Base-by-base conservation (phyloP, 2,797 vertebrate genomes). In the Rhinella marina region DNA sequence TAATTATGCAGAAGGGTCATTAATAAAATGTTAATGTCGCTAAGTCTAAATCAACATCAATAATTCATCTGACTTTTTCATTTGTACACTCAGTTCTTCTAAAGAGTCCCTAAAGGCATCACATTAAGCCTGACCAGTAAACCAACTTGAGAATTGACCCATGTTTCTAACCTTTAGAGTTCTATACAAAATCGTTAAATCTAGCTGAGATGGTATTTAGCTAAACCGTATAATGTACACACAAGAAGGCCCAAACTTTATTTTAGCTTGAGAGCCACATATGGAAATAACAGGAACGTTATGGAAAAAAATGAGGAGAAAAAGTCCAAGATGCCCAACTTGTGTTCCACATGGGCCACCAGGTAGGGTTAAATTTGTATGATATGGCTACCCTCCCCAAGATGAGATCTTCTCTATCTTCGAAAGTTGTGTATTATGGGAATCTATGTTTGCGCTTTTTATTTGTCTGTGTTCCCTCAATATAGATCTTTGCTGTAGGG, bases 11-110 rank as follows among this genome's bases (percentile, higher is more conserved):
- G 68, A 68, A 41, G 29, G 32, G 10, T 70, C 27, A 29, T 72
- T 41, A 72, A 72, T 41, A 41, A 72, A 41, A 75, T 75, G 32
- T 75, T 50, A 75, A 75, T 48, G 50, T 75, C 72, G 21, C 16
- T 9, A 32, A 17, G 27, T 72, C 29, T 41, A 75, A 75, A 75
- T 50, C 72, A 23, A 23, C 72, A 75, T 75, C 32, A 48, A 75
- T 48, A 23, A 75, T 75, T 48, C 11, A 75, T 72, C 23, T 23
- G 32, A 50, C 17, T 48, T 23, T 50, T 73, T 73, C 2, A 9
- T 41, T 75, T 23, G 32, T 75, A 75, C 29, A 50, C 19, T 75
- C 68, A 10, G 68, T 72, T 41, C 29, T 19, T 72, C 68, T 16
- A 72, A 41, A 50, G 23, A 41, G 41, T 41, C 41, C 72, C 72